phyloP scores from a whole-genome alignment of 2,888 invertebrate genomes.

The Peribatodes rhomboidaria region DNA sequence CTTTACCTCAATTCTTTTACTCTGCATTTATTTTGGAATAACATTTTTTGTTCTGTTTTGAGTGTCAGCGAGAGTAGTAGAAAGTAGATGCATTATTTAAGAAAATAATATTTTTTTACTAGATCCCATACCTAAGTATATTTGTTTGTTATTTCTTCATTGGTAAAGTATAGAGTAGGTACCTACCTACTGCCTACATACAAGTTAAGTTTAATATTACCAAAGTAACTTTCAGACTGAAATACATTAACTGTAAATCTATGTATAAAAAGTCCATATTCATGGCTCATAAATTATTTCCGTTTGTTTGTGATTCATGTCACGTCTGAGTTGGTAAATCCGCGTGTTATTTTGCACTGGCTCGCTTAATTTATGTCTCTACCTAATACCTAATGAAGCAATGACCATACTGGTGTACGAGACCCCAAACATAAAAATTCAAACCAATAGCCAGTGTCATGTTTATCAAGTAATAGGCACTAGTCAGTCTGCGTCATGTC shows the following conservation, averaged over 20 bases:
- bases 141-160: background rate
- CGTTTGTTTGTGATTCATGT: background rate
- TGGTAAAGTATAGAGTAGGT: background rate
- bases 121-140: too few species aligned
- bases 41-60: too few species aligned
- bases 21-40: too few species aligned
- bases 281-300: background rate
- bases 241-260: background rate
- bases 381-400: background rate
- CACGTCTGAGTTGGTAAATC: background rate
- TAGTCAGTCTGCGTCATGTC: background rate
- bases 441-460: background rate
- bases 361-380: background rate
- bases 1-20: too few species aligned
- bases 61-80: too few species aligned
- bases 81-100: too few species aligned
- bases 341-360: too few species aligned
- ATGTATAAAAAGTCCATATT: background rate
- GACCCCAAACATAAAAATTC: background rate
- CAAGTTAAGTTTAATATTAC: background rate
- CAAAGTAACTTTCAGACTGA: background rate
- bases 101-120: too few species aligned
- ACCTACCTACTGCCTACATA: too few species aligned
- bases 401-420: background rate
- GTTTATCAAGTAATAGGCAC: background rate